Base-by-base conservation (phyloP, 2,888 invertebrate species). In the Piscicola geometra region DNA sequence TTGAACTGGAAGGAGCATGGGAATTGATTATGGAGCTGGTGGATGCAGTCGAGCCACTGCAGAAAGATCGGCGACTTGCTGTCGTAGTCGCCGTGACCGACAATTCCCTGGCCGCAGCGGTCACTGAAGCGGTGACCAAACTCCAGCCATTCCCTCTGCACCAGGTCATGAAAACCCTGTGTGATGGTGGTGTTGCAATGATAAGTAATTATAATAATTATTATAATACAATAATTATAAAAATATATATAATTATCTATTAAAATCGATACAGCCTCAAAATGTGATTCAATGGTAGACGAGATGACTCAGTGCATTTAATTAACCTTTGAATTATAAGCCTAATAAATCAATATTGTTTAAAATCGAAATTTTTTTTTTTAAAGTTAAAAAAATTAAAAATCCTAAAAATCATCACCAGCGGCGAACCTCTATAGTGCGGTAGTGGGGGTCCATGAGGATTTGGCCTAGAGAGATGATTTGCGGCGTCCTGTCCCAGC, bases 51-150 rank as follows among this genome's bases (percentile, higher is more conserved):
- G 64, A 99, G 88, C 94, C 96, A 99, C 86, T 99, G 98, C 78
- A 98, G 88, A 88, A 99, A 99, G 81, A 98, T 93, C 2, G 98
- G 98, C 83, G 95, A 95, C 66, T 95, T 89, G 87, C 99, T 98
- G 86, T 95, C 96, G n/a, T 90, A 88, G 25, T 25, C 12, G 83
- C 96, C 95, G 79, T 93, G 93, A 1, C 90, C 89, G 21, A 91
- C 80, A 5, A 81, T 79, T 35, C 83, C 85, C 77, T 86, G 85
- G 28, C 88, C 88, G 85, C 94, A 94, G 72, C 98, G 90, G 86
- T 98, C 97, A 5, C 93, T 93, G 87, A 98, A 98, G 87, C 98
- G 98, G 88, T 99, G 98, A 0, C 98, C 98, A 87, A 93, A 99
- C 84, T 93, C 94, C 56, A 98, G 87, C 98, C 98, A 99, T 85